Evolutionary conservation across 2,888 invertebrate genomes (phyloP), one percentile per base, ranked within the genome.

Genomic region (Camponotus fellah): DNA sequence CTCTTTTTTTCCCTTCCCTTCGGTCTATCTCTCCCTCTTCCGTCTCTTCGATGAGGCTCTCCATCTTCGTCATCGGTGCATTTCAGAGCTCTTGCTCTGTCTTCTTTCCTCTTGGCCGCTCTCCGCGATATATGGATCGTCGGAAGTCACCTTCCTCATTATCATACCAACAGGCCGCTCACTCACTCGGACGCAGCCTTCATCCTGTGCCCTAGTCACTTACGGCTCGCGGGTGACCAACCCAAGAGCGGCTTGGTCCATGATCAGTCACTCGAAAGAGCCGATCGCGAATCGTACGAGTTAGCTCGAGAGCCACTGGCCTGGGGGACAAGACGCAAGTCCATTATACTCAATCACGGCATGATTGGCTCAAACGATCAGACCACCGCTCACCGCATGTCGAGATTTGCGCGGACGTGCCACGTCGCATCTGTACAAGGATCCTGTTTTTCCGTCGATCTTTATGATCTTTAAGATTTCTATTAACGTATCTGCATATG

Each of bases 91-190:
- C 26, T 74, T 53, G 56, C 83, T 77, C 85, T 85, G 86, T 90
- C 88, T 90, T 87, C 79, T 85, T 89, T 86, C 85, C 88, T 21
- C 62, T 87, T 86, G 88, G 86, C 82, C 85, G 85, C 91, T 91
- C 91, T 90, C 91, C 90, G 89, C 90, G 88, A 89, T 92, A 92
- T 93, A 93, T 92, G 92, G 92, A 94, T 94, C 94, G 94, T 95
- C 95, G 95, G 95, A 95, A 94, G 95, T 95, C 94, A 95, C 94
- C 95, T 95, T 95, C 95, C 95, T 95, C 95, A 95, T 95, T 95
- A 95, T 94, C 94, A 94, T 94, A 93, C 93, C 94, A 93, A 92
- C 91, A 92, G 88, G 89, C 92, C 91, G 88, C 93, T 93, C 93
- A 92, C 91, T 92, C 91, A 92, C 92, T 93, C 93, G 93, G 92